Conservation (phyloP, 2,888 invertebrate species). For the Tenodera sinensis region DNA sequence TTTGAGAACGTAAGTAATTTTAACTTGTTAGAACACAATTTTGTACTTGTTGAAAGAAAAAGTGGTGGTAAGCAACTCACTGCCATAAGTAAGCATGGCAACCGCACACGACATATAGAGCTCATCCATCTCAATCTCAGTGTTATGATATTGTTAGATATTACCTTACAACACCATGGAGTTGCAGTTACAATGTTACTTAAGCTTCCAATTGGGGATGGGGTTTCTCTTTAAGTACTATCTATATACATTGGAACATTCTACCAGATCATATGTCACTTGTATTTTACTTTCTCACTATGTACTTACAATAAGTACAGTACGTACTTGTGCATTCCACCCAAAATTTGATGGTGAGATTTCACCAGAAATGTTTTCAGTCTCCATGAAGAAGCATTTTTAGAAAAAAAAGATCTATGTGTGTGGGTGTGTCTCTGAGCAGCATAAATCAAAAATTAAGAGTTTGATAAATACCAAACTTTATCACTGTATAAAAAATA, state of each 20-base stretch:
- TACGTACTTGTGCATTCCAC: too few relatives aligned
- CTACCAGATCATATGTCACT: background rate
- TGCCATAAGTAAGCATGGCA: background rate
- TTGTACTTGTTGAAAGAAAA: background rate
- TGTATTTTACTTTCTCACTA: too few relatives aligned
- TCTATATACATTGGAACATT: background rate
- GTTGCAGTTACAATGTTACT: background rate
- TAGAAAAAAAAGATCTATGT: too few relatives aligned
- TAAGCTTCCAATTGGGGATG: background rate
- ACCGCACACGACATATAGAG: background rate
- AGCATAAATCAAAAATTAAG: too few relatives aligned
- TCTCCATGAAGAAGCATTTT: too few relatives aligned
- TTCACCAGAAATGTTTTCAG: too few relatives aligned
- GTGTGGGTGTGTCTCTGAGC: too few relatives aligned
- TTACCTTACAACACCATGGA: background rate
- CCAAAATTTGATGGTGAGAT: too few relatives aligned
- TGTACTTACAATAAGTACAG: too few relatives aligned
- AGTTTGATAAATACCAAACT: too few relatives aligned
- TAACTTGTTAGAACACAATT: background rate
- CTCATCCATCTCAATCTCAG: background rate
- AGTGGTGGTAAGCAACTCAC: background rate
- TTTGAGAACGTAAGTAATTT: background rate
- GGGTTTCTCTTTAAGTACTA: background rate
- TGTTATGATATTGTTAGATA: background rate
- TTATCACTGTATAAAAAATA: too few relatives aligned